Conservation (phyloP, 1,140 invertebrate species). For the Panagrolaimus sp. region DNA sequence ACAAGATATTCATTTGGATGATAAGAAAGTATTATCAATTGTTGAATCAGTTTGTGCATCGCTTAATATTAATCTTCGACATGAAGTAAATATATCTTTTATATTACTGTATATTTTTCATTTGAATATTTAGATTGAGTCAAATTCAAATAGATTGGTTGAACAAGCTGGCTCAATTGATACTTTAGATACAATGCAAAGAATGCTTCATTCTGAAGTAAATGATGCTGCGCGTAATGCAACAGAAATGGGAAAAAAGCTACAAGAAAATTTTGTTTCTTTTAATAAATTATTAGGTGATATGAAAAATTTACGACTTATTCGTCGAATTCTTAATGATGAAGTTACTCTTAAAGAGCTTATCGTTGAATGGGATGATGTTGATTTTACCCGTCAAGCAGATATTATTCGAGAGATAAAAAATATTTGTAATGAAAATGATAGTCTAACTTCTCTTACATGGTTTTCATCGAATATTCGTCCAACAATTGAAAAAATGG, state of each 20-base stretch:
- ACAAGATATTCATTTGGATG: slow-evolving; percentile 32
- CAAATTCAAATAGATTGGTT: slow-evolving; percentile 51
- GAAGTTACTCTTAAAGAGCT: slow-evolving; percentile 26
- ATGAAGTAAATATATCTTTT: slow-evolving; percentile 29
- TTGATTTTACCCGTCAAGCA: slow-evolving; percentile 17
- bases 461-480: background rate
- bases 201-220: slow-evolving; percentile 27
- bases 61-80: slow-evolving; percentile 36
- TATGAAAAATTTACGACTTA: slow-evolving; percentile 21
- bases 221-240: slow-evolving; percentile 13
- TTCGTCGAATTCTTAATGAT: slow-evolving; percentile 20
- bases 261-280: slow-evolving; percentile 13
- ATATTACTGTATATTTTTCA: background rate
- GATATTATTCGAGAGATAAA: slow-evolving; percentile 16
- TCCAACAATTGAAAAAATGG: background rate
- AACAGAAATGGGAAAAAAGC: background rate
- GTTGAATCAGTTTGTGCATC: slow-evolving; percentile 39
- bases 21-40: slow-evolving; percentile 29
- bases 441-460: slow-evolving; percentile 25
- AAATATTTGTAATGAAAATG: background rate
- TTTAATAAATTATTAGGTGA: slow-evolving; percentile 26
- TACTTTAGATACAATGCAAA: slow-evolving; percentile 39
- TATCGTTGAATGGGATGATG: slow-evolving; percentile 25
- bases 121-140: slow-evolving; percentile 44
- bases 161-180: slow-evolving; percentile 55